A percentile compares a stretch with the other conserved stretches of the same genome.
Evolutionary conservation across 2,113 vertebrate species (phyloP).

Genomic region (Hypanus sabinus): DNA sequence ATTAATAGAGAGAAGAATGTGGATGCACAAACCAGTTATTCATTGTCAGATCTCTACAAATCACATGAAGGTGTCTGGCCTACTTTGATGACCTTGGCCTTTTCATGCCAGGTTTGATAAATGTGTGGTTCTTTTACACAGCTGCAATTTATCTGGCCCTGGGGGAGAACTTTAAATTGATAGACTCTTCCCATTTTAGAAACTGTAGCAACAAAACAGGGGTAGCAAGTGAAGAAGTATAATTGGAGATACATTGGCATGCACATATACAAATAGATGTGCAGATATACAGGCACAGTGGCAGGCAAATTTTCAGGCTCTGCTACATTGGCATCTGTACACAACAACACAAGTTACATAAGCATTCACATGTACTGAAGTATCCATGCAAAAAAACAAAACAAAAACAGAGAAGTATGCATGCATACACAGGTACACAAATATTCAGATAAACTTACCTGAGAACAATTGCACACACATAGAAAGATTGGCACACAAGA

Average conservation of each 20-base stretch:
- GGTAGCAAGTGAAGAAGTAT: not conserved
- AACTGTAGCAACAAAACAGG: not conserved
- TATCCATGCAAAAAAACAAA: no score
- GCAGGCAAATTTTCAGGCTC: no score
- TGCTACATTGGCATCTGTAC: no score
- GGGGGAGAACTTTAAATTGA: not conserved
- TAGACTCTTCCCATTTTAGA: not conserved
- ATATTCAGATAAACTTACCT: no score
- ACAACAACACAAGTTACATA: no score
- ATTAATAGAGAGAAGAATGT: not conserved
- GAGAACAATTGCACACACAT: no score
- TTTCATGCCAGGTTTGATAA: not conserved
- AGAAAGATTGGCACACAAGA: not conserved
- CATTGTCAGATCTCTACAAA: not conserved
- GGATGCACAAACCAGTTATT: not conserved
- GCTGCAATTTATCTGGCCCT: not conserved
- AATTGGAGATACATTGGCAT: not conserved
- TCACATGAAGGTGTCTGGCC: conserved; percentile 19
- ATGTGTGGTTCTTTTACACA: not conserved
- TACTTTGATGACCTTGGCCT: conserved; percentile 1
- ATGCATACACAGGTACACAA: no score
- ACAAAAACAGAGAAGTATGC: no score
- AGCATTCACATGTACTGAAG: no score
- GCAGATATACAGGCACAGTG: no score
- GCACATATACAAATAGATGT: not conserved